Percentiles rank a stretch among this genome's conserved stretches.
Evolutionary conservation across 2,888 invertebrate species (phyloP).

Genomic region (Amaurobius ferox): DNA sequence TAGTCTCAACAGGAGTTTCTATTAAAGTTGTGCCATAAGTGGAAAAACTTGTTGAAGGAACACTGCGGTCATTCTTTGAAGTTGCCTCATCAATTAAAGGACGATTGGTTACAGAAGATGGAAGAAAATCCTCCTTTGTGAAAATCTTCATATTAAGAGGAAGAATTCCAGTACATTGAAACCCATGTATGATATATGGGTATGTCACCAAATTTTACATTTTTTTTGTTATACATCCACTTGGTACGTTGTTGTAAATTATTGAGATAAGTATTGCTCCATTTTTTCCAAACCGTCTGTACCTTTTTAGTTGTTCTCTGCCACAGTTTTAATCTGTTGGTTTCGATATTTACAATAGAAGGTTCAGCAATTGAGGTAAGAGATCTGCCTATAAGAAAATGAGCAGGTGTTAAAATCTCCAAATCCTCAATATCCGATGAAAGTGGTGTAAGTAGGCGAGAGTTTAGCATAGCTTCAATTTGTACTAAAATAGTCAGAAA

Average conservation of each 20-base stretch:
- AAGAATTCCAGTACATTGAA: no score
- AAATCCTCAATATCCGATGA: slow-evolving; percentile 74
- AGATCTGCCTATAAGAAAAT: slow-evolving; percentile 75
- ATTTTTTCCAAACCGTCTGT: slow-evolving; percentile 15
- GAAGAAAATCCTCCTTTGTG: no score
- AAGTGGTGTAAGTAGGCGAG: slow-evolving; percentile 75
- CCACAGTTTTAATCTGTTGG: slow-evolving; percentile 74
- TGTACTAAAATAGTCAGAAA: slow-evolving; percentile 75
- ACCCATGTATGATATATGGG: no score
- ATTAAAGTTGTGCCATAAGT: no score
- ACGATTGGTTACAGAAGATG: no score
- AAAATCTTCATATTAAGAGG: no score
- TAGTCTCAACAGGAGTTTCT: no score
- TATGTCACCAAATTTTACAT: slow-evolving; percentile 64
- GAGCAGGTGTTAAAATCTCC: slow-evolving; percentile 75
- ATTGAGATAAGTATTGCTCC: slow-evolving; percentile 9
- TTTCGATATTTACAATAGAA: slow-evolving; percentile 61
- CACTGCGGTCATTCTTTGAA: no score
- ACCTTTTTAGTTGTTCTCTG: slow-evolving; percentile 54
- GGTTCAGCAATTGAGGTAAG: slow-evolving; percentile 74
- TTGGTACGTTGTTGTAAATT: slow-evolving; percentile 67
- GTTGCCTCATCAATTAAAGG: no score
- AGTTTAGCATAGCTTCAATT: slow-evolving; percentile 76
- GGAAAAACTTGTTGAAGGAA: no score
- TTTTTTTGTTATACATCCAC: slow-evolving; percentile 73